Base-by-base conservation (phyloP, 2,797 vertebrate genomes). In the Tympanoctomys barrerae region DNA sequence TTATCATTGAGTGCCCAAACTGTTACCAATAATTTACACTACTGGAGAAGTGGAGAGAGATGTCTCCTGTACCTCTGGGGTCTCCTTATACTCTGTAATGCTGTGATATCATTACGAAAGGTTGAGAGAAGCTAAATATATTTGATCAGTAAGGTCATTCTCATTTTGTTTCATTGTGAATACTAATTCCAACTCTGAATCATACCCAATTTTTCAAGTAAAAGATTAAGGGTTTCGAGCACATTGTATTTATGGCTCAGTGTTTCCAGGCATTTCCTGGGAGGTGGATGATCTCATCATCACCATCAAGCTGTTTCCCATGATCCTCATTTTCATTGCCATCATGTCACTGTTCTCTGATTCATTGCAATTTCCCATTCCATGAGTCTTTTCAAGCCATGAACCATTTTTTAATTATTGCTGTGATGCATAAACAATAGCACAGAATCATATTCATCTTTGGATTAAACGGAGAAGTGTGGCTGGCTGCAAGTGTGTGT, bases 101-200 rank as follows among this genome's bases (percentile, higher is more conserved):
- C 21, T 39, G 4, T 46, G 16, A 31, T 77, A 22, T 2, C 31
- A n/a, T 90, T 70, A 71, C 16, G 42, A 80, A 57, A 87, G 9
- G 2, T 49, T 64, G 2, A 36, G 19, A 71, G 57, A 61, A 70
- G 79, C n/a, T 42, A 62, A 83, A 87, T 59, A 4, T 62, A 84
- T 91, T 54, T 70, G 49, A 91, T 80, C 26, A 82, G 1, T 33
- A 64, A 75, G 64, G 31, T 78, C 86, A 82, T 57, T 87, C 89
- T 79, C 39, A 61, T 92, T 81, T 84, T 80, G 28, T 93, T 81
- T 94, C 91, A 79, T 24, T 90, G 82, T 91, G 87, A 62, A 33
- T 89, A 81, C 33, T 89, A 28, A 24, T 28, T 7, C 57, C 28
- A 71, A 94, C 52, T 88, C 90, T 83, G 91, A 39, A 64, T 77